Evolutionary conservation across 1,140 invertebrate genomes (phyloP), one percentile per base, ranked within the genome.

Genomic region (Saccostrea echinata): DNA sequence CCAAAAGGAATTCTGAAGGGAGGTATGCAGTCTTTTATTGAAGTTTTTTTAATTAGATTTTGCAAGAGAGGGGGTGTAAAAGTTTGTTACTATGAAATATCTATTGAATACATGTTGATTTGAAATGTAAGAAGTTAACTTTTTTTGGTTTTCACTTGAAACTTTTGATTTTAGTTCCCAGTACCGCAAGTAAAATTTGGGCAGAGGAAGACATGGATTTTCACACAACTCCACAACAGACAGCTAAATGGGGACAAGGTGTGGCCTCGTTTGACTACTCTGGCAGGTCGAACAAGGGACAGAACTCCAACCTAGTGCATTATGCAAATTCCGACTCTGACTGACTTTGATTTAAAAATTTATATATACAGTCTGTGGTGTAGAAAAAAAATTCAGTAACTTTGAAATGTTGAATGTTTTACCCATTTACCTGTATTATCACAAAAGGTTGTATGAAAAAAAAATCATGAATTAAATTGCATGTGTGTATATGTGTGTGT

Each of bases 181-280:
- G 27, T 76, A 76, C 24, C 11, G 68, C 24, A 33, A 76, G 68
- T 76, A 76, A 76, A 33, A 76, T 76, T 76, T 76, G 68, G 68
- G 68, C 68, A 3, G 68, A 76, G 27, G 68, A 76, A 16, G 68
- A 76, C 68, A 76, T 76, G 68, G 68, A 76, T 24, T 76, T 76
- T 27, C 68, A 76, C 30, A 30, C 68, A 76, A 16, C 68, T 30
- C 30, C 68, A 16, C 68, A 76, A 30, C 68, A 76, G 30, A 33
- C 30, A 33, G 68, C 68, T 13, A 76, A 76, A 4, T 76, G 68
- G 68, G 68, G 68, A 33, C 68, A 76, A 76, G 68, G 68, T 76
- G 68, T 33, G 24, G 16, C 24, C 27, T 76, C 68, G 3, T 76
- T 76, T 33, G 30, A 76, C 68, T 33, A 76, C 18, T 61, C 55